A percentile compares a stretch with the other conserved stretches of the same genome.
These are phyloP conservation scores for Calliopsis andreniformis DNA, from an alignment of 1,140 invertebrate species.

Conservation along the genomic window DNA sequence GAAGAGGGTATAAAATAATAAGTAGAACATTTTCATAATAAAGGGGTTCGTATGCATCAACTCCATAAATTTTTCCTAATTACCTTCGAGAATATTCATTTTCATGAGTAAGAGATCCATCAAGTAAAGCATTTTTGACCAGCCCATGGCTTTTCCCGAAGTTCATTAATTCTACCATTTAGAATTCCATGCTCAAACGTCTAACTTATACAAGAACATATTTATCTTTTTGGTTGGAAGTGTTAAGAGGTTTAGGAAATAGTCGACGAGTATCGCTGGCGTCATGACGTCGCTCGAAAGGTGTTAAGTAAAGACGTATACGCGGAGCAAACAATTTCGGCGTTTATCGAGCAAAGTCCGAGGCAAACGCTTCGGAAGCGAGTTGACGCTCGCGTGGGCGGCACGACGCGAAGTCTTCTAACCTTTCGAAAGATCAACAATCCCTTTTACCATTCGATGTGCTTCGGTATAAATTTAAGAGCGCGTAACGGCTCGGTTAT, in stretches of 20 bases:
- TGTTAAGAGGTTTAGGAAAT: constrained; percentile 12
- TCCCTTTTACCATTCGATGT: constrained; percentile 1
- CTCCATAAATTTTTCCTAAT: too few species aligned
- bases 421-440: constrained; percentile 36
- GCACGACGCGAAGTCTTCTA: constrained; percentile 17
- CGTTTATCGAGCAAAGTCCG: constrained; percentile 43
- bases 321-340: constrained; percentile 42
- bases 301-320: constrained; percentile 39
- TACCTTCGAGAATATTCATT: too few species aligned
- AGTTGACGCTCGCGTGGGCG: constrained; percentile 14
- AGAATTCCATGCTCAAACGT: too few species aligned
- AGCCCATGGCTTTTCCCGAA: too few species aligned
- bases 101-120: too few species aligned
- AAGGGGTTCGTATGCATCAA: too few species aligned
- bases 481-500: constrained; percentile 33
- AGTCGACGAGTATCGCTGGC: constrained; percentile 19
- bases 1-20: too few species aligned
- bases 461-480: constrained; percentile 8
- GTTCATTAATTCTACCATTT: too few species aligned
- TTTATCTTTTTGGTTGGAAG: neutral
- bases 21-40: too few species aligned
- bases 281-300: constrained; percentile 34
- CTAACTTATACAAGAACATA: neutral
- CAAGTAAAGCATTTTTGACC: too few species aligned
- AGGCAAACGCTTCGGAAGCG: constrained; percentile 13